Conservation (phyloP, 2,888 invertebrate genomes). For the Tenthredo amoena region DNA sequence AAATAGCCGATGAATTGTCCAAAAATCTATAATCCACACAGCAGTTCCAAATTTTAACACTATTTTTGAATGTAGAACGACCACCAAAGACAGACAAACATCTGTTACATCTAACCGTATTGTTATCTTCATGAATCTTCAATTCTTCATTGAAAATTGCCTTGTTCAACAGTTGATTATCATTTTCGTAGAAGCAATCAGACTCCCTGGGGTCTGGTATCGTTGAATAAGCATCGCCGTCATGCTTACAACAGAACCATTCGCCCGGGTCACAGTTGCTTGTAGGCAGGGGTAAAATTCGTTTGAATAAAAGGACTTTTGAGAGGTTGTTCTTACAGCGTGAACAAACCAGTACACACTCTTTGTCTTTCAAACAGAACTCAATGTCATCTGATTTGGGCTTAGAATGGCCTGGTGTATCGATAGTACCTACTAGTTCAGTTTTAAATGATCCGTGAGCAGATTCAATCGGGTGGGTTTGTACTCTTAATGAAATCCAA, state of each 20-base stretch:
- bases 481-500: conserved; percentile 74
- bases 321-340: conserved; percentile 70
- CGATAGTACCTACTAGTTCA: conserved; percentile 65
- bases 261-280: conserved; percentile 71
- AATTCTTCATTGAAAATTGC: conserved; percentile 63
- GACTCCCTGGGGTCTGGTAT: conserved; percentile 65
- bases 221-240: conserved; percentile 57
- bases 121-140: conserved; percentile 60
- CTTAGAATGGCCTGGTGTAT: conserved; percentile 45
- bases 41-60: conserved; percentile 73
- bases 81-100: conserved; percentile 70
- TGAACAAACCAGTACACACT: conserved; percentile 65
- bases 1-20: conserved; percentile 12
- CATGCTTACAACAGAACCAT: conserved; percentile 74
- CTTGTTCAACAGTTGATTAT: conserved; percentile 67
- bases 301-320: conserved; percentile 64
- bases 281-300: conserved; percentile 72
- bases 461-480: conserved; percentile 67
- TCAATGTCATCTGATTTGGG: conserved; percentile 34
- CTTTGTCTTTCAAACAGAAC: conserved; percentile 61
- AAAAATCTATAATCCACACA: conserved; percentile 65
- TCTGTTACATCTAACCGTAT: conserved; percentile 68
- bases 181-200: conserved; percentile 72
- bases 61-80: conserved; percentile 58
- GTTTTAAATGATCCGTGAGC: conserved; percentile 70